Evolutionary conservation across 2,888 invertebrate species (phyloP), one percentile per base, ranked within the genome.

Genomic region (Mesochorus sp.): DNA sequence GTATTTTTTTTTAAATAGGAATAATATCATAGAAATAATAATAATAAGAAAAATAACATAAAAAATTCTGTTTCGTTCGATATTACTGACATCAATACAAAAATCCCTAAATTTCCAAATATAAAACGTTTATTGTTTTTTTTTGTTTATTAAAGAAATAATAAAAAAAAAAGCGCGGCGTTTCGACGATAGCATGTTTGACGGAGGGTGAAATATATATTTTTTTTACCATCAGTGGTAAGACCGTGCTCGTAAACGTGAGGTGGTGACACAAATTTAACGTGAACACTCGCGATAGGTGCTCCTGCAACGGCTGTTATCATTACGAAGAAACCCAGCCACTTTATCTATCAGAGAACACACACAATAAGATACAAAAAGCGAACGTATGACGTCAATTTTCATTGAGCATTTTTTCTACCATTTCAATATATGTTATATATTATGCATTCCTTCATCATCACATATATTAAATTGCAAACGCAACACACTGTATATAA

Each of bases 211-310:
- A n/a, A 68, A 14, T 10, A 1, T 37, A 21, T 53, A 34, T 28
- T 24, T 37, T 34, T 67, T 80, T 80, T 80, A 88, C 89, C 89
- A 73, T 88, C 86, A 66, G 87, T 89, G 8, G 86, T 87, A 64
- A 89, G 81, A 19, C 85, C 86, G 71, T 89, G 89, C 76, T 89
- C 89, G 75, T 88, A 87, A 71, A 85, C 79, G 79, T 89, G 86
- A n/a, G 89, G 88, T 5, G 86, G 88, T 12, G 88, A 88, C n/a
- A 88, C 81, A 68, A 89, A 88, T 82, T 87, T 90, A 66, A 88
- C 85, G 72, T 87, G 89, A 24, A 90, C 86, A 70, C 86, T 88
- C 31, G 89, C 84, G 59, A 90, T 82, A 28, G 90, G 88, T 59
- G 87, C 82, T 59, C 87, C 86, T 24, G 37, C 49, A 26, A 79